These are phyloP conservation scores for Epinephelus fuscoguttatus DNA, from an alignment of 2,113 vertebrate genomes.

Conservation along the genomic window DNA sequence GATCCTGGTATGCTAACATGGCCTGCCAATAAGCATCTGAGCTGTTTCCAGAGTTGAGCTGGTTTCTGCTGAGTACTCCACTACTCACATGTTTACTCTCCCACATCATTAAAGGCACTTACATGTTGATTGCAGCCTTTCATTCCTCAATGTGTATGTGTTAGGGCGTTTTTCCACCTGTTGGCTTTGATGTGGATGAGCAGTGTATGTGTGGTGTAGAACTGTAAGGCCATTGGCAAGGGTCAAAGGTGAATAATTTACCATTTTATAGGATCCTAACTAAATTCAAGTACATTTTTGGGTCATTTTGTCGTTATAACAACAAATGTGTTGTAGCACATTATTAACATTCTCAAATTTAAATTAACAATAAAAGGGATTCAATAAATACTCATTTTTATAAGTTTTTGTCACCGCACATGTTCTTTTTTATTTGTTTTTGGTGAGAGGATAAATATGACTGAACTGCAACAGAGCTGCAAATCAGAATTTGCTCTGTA, in stretches of 20 bases:
- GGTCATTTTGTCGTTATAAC: not conserved
- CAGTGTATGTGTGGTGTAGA: constrained; percentile 24
- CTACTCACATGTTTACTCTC: constrained; percentile 64
- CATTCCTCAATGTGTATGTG: constrained; percentile 41
- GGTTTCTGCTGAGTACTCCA: constrained; percentile 48
- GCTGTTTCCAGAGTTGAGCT: constrained; percentile 23
- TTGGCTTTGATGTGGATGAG: constrained; percentile 66
- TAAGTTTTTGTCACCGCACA: no score
- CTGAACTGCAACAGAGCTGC: not conserved
- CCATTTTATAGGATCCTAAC: constrained; percentile 25
- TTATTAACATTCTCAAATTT: not conserved
- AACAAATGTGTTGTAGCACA: not conserved
- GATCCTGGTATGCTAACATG: constrained; percentile 58
- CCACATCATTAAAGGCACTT: constrained; percentile 62
- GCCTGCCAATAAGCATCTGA: constrained; percentile 74
- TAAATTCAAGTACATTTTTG: not conserved
- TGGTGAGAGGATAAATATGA: not conserved
- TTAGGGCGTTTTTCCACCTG: constrained; percentile 59
- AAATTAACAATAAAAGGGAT: not conserved
- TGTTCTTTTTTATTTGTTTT: not conserved
- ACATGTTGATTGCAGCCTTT: constrained; percentile 62
- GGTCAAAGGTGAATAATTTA: constrained; percentile 60
- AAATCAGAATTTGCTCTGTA: not conserved
- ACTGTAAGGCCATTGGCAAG: constrained; percentile 34
- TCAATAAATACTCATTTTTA: not conserved